Evolutionary conservation across 2,888 invertebrate species (phyloP).

Genomic region (Gandaritis pyraliata): DNA sequence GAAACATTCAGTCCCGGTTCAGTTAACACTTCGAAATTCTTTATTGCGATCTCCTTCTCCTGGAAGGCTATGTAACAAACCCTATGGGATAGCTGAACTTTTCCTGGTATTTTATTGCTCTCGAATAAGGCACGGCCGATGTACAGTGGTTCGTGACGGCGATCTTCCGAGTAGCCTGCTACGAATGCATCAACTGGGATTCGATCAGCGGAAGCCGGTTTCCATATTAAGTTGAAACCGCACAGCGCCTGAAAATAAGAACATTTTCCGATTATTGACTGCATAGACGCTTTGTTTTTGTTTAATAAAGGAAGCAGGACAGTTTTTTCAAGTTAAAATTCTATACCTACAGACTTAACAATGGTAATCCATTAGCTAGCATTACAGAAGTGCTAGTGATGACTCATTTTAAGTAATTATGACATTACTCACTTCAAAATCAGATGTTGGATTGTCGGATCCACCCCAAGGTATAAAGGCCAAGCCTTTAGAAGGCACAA

Average conservation of each 20-base stretch:
- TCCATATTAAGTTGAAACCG: slow-evolving; percentile 24
- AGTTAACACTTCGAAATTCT: slow-evolving; percentile 23
- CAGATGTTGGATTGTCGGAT: slow-evolving; percentile 86
- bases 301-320: too few species aligned
- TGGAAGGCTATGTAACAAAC: slow-evolving; percentile 18
- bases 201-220: neutral
- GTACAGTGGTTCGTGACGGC: slow-evolving; percentile 19
- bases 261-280: too few species aligned
- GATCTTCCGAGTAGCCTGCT: slow-evolving; percentile 23
- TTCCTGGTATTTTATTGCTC: slow-evolving; percentile 23
- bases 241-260: slow-evolving; percentile 26
- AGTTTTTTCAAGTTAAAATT: too few species aligned
- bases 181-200: slow-evolving; percentile 20
- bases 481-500: slow-evolving; percentile 87
- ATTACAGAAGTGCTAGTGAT: too few species aligned
- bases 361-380: too few species aligned
- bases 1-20: slow-evolving; percentile 12
- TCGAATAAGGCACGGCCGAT: slow-evolving; percentile 15
- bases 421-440: slow-evolving; percentile 86
- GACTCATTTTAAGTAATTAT: too few species aligned
- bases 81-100: slow-evolving; percentile 25
- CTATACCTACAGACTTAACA: too few species aligned
- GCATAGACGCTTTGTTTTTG: too few species aligned
- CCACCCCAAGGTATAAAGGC: slow-evolving; percentile 92
- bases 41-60: slow-evolving; percentile 14